Base-by-base conservation (phyloP, 2,113 vertebrate species). In the Callocephalon fimbriatum region DNA sequence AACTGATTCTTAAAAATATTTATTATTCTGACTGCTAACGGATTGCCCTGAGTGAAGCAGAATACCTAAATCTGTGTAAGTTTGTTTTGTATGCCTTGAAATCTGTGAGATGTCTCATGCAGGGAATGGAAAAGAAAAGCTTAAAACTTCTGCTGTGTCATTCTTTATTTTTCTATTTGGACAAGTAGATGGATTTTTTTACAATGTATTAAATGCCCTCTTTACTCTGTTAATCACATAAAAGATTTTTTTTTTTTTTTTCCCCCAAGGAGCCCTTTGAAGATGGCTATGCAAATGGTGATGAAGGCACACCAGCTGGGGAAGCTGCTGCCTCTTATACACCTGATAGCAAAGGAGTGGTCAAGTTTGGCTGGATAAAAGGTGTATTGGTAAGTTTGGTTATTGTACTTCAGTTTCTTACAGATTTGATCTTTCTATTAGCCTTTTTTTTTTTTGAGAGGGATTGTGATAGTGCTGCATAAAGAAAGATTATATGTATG, bases 341-440 rank as follows among this genome's bases (percentile, higher is more conserved):
- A 18, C 97, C 98, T 1, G 99, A 99, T 22, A 98, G 98, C 81
- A 99, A 99, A 98, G 99, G 99, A 3, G 98, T 99, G 37, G 99
- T 99, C 70, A 99, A 99, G 91, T 99, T 99, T 70, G 99, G 99
- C 50, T 99, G 99, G 99, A 98, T 99, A 68, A 99, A 99, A 96
- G 99, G 99, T 51, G 99, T 99, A 35, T 95, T 99, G 98, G 99
- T 99, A 96, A 98, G 99, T 97, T 92, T 82, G 12, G 59, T 80
- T 25, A 26, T 76, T 51, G 27, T 37, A 23, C n/a, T 66, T 50
- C 31, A 1, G 7, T 66, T 70, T 93, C 68, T 90, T 81, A 40
- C 15, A 19, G 31, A 32, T 84, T 10, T 6, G 12, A 3, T 65
- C 10, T 76, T 81, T 56, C 38, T 67, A 50, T 7, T 32, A 51